Evolutionary conservation across 2,797 vertebrate species (phyloP).

Genomic region (Crocidura indochinensis): DNA sequence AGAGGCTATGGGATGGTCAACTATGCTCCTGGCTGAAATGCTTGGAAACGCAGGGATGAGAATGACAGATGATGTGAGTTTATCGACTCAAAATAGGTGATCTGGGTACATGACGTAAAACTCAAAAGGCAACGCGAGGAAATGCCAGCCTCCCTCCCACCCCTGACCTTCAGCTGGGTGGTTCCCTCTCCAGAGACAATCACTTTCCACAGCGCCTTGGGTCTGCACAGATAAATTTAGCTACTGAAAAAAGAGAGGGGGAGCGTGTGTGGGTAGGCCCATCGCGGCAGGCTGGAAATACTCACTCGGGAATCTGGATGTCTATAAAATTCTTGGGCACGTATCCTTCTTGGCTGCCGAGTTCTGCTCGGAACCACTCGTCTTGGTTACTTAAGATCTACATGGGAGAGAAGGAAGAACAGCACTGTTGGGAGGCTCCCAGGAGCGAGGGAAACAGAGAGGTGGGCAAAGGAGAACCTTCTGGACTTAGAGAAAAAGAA

Average conservation of each 20-base stretch:
- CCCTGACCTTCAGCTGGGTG: slow-evolving; percentile 54
- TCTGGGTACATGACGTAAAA: slow-evolving; percentile 13
- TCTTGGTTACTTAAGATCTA: slow-evolving; percentile 94
- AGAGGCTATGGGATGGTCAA: background rate
- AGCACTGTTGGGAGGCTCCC: background rate
- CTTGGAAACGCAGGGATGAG: background rate
- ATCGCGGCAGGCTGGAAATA: slow-evolving; percentile 73
- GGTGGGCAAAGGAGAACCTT: background rate
- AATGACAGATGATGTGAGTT: slow-evolving; percentile 39
- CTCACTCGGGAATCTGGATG: slow-evolving; percentile 92
- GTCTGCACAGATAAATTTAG: slow-evolving; percentile 70
- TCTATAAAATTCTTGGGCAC: slow-evolving; percentile 97
- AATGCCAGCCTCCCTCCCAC: slow-evolving; percentile 68
- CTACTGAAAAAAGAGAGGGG: slow-evolving; percentile 63
- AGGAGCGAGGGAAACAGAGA: background rate
- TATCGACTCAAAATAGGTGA: slow-evolving; percentile 55
- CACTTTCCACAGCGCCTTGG: slow-evolving; percentile 60
- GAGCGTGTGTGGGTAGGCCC: slow-evolving; percentile 33
- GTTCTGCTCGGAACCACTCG: slow-evolving; percentile 96
- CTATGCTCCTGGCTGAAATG: slow-evolving; percentile 39
- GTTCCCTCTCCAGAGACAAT: slow-evolving; percentile 62
- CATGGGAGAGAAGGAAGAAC: slow-evolving; percentile 61
- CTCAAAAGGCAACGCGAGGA: slow-evolving; percentile 57
- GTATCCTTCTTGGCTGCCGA: slow-evolving; percentile 94
- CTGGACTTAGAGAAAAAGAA: slow-evolving; percentile 57